A percentile compares a stretch with the other conserved stretches of the same genome.
These are phyloP conservation scores for Marcusenius ussheri DNA, from an alignment of 2,113 vertebrate species.

Conservation along the genomic window DNA sequence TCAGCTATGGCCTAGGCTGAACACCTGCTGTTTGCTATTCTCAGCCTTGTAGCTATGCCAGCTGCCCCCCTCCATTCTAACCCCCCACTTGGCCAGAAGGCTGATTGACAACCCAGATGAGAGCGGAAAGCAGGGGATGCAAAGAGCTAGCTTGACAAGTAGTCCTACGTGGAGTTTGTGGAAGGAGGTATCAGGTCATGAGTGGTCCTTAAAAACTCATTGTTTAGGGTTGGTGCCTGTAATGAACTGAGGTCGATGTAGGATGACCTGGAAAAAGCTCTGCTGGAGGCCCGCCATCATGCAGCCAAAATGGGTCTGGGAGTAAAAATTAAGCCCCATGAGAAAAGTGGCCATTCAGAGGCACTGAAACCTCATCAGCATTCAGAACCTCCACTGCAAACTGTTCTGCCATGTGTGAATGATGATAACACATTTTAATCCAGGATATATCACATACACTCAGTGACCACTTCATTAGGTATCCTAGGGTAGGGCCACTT, in stretches of 20 bases:
- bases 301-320: background rate
- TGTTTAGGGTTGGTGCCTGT: background rate
- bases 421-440: background rate
- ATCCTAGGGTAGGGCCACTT: background rate
- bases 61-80: background rate
- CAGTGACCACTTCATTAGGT: background rate
- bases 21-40: conserved; percentile 23
- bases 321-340: background rate
- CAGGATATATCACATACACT: background rate
- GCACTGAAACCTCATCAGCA: background rate
- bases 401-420: background rate
- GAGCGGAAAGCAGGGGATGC: background rate
- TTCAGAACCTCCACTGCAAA: background rate
- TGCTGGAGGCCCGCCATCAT: background rate
- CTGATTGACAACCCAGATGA: background rate
- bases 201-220: background rate
- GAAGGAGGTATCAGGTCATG: background rate
- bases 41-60: conserved; percentile 6
- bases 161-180: background rate
- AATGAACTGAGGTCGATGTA: background rate
- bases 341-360: background rate
- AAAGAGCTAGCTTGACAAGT: background rate
- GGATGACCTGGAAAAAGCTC: background rate
- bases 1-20: background rate
- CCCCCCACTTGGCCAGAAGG: background rate